Base-by-base conservation (phyloP, 2,113 vertebrate genomes). In the Dipodomys merriami region DNA sequence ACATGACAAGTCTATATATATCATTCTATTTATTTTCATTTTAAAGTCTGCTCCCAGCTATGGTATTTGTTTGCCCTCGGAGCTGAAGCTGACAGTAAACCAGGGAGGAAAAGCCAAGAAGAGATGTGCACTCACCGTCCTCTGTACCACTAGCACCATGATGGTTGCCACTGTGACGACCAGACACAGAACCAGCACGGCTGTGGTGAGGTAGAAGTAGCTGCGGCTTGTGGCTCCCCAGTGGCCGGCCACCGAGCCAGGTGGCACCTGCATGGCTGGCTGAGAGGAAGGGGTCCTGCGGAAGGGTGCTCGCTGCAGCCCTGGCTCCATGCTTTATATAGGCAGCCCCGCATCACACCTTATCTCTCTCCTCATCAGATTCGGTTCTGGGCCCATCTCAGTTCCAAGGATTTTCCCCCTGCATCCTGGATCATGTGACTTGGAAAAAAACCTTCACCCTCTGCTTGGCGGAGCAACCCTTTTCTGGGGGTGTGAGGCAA, bases 401-500 rank as follows among this genome's bases (percentile, higher is more conserved):
- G 96, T 94, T 98, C 98, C 98, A 98, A 97, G 98, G 98, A 98
- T 98, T 98, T 97, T 98, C 96, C 98, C 97, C 98, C 97, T 97
- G 97, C 97, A 98, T 98, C 98, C 98, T 98, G 98, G 82, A 98
- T 98, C 98, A 98, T 97, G 98, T 98, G 98, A 98, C 96, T 96
- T 95, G 98, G 98, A 98, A 98, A 98, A 98, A 98, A 97, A 97
- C 19, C 97, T 98, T 98, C 97, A 98, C 92, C 95, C 39, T 69
- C 95, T 3, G 97, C 95, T 78, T 94, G 46, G 39, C 62, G 74
- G 64, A 98, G 97, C 86, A 91, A 94, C 91, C 95, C 97, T 96
- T 97, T 95, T 97, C 98, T 93, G 98, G 98, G 97, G 98, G 98
- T 97, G 98, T 98, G 97, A 95, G 93, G 97, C 85, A 86, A 97